Evolutionary conservation across 2,113 vertebrate species (phyloP).

Genomic region (Scomber colias): DNA sequence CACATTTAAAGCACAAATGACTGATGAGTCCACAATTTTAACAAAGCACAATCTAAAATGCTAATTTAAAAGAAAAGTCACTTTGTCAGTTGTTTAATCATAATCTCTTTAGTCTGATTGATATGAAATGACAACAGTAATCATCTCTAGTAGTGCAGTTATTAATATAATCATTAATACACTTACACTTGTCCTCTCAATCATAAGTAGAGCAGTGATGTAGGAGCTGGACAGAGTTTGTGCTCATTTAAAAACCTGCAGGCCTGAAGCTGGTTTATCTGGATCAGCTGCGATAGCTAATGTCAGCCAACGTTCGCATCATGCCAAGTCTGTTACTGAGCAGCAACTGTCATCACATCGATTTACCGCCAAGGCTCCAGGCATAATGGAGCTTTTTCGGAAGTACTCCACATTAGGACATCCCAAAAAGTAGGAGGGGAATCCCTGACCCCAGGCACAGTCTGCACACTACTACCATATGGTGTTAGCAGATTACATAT

Average conservation of each 20-base stretch:
- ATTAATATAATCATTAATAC: background rate
- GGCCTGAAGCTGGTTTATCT: constrained; percentile 4
- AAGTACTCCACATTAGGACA: background rate
- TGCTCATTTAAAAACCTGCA: constrained; percentile 13
- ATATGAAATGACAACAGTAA: no score
- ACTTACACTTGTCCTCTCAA: background rate
- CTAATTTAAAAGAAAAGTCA: background rate
- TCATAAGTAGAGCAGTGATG: constrained; percentile 8
- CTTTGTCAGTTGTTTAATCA: no score
- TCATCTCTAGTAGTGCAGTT: background rate
- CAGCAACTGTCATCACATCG: constrained; percentile 16
- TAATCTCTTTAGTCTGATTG: no score
- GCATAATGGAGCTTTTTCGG: constrained; percentile 24
- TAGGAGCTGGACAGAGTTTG: background rate
- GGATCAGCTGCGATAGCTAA: constrained; percentile 22
- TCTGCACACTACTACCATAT: background rate
- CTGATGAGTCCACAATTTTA: background rate
- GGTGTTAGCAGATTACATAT: background rate
- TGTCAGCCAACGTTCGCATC: constrained; percentile 3
- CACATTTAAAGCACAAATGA: no score
- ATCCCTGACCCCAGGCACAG: constrained; percentile 24
- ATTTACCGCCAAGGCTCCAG: constrained; percentile 19
- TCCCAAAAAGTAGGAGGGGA: constrained; percentile 8
- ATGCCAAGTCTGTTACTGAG: constrained; percentile 25
- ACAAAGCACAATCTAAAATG: background rate